Evolutionary conservation across 1,140 invertebrate species (phyloP).

Genomic region (Ephestia elutella): DNA sequence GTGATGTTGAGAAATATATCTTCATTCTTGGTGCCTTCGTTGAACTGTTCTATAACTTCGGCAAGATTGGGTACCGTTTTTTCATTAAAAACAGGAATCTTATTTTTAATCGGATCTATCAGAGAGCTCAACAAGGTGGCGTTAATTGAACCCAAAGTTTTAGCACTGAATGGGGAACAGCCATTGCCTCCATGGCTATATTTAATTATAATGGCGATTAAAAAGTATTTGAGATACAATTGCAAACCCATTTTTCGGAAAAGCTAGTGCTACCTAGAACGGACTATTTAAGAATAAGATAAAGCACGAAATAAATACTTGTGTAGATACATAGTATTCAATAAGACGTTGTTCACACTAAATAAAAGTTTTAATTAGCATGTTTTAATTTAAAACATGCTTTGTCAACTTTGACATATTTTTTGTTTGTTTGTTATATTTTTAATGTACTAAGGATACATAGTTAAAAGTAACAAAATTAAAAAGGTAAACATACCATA

Average conservation of each 20-base stretch:
- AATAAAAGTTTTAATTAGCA: too few relatives aligned
- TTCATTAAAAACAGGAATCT: background rate
- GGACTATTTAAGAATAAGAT: background rate
- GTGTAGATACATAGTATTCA: too few relatives aligned
- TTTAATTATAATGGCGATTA: background rate
- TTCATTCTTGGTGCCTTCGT: background rate
- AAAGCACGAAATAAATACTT: background rate
- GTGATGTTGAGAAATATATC: background rate
- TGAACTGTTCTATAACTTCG: background rate
- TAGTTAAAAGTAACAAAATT: too few relatives aligned
- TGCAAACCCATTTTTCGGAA: background rate
- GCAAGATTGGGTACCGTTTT: background rate
- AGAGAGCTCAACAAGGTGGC: background rate
- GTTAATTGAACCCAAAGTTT: background rate
- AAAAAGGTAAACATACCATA: too few relatives aligned
- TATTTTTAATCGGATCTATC: background rate
- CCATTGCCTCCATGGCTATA: background rate
- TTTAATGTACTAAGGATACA: too few relatives aligned
- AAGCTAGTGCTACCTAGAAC: background rate
- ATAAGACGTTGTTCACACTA: too few relatives aligned
- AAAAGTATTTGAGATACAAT: background rate
- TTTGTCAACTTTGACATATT: too few relatives aligned
- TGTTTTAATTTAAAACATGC: too few relatives aligned
- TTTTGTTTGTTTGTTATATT: too few relatives aligned
- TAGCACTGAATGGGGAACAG: background rate